Base-by-base conservation (phyloP, 2,888 invertebrate genomes). In the Nymphalis polychloros region DNA sequence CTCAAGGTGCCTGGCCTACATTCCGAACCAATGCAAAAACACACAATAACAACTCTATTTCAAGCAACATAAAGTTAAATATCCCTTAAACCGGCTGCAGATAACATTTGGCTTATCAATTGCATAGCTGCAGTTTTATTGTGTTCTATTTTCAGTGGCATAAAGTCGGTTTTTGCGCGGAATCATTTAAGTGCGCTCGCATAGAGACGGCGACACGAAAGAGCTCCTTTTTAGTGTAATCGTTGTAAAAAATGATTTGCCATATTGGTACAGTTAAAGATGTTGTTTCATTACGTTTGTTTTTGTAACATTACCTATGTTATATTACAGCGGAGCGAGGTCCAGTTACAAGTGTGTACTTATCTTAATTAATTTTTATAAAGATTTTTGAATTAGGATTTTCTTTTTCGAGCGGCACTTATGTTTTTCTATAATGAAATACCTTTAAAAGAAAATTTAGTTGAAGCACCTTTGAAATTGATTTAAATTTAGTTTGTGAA, bases 1-100 rank as follows among this genome's bases (percentile, higher is more conserved):
- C 88, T 89, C 92, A 91, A 92, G 91, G 92, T 81, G 79, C 79
- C 80, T 84, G 91, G 84, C 92, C 91, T 87, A 92, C 84, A 85
- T 91, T 86, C 86, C 65, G 35, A 50, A 63, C 70, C 63, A 72
- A 71, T 57, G 67, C 53, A 27, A 35, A 53, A 50, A 31, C 64
- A 46, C 49, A 31, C 62, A 59, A 46, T 10, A 63, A 49, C 69
- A 62, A 69, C 69, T 64, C 67, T 72, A 69, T 53, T 17, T 2
- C 49, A 8, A 46, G 16, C 0, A 0, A 8, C 13, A 57, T 67
- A 73, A 50, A 67, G 67, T 71, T 76, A 67, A 80, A 62, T 77
- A 68, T 83, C 70, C 68, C 59, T 46, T 70, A 67, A 63, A 53
- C 53, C 50, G 23, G 8, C 10, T 2, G 67, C 35, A 65, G 16